phyloP scores from a whole-genome alignment of 2,888 invertebrate genomes.

The Dastarcus helophoroides region DNA sequence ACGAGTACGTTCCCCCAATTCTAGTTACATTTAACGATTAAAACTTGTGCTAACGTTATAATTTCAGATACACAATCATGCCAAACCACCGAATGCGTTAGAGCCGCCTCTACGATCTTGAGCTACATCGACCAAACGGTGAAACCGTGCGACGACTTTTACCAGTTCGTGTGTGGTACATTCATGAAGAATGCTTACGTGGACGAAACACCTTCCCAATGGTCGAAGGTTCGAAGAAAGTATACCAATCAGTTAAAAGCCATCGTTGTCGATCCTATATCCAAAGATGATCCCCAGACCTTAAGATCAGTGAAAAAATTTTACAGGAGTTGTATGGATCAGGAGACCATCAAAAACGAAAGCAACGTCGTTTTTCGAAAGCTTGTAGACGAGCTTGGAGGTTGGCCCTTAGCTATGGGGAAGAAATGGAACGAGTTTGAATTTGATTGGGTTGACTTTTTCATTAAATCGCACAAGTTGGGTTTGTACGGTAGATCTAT shows the following conservation, averaged over 20 bases:
- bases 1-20: no score
- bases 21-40: no score
- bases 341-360: slow-evolving; percentile 15
- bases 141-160: slow-evolving; percentile 70
- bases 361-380: slow-evolving; percentile 15
- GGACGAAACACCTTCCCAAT: slow-evolving; percentile 10
- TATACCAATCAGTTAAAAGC: slow-evolving; percentile 17
- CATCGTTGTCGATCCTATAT: slow-evolving; percentile 15
- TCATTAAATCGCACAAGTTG: slow-evolving; percentile 5
- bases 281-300: slow-evolving; percentile 12
- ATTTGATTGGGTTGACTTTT: slow-evolving; percentile 22
- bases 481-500: no score
- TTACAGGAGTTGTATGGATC: slow-evolving; percentile 22
- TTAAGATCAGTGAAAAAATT: slow-evolving; percentile 17
- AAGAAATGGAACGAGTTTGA: slow-evolving; percentile 18
- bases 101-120: slow-evolving; percentile 58
- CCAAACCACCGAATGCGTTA: slow-evolving; percentile 56
- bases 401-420: slow-evolving; percentile 26
- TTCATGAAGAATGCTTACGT: slow-evolving; percentile 51
- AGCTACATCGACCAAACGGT: slow-evolving; percentile 52
- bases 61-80: no score
- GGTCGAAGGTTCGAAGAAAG: slow-evolving; percentile 10
- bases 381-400: slow-evolving; percentile 20
- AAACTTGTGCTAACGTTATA: no score
- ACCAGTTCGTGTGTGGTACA: slow-evolving; percentile 61